A percentile compares a stretch with the other conserved stretches of the same genome.
phyloP scores from a whole-genome alignment of 2,888 invertebrate genomes.

The Cephus pygmeus region DNA sequence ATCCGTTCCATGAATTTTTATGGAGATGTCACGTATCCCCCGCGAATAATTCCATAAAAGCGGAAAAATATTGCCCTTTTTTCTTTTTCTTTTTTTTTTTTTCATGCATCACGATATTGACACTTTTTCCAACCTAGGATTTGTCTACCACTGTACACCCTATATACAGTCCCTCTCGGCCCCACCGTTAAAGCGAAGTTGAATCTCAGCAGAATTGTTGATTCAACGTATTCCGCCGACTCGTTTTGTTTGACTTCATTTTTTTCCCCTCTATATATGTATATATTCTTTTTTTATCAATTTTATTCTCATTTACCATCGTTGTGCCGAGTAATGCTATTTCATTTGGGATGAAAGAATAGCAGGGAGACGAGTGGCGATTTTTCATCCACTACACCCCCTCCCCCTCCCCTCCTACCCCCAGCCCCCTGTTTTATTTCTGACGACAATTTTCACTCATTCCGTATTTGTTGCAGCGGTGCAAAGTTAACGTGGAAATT shows the following conservation, averaged over 20 bases:
- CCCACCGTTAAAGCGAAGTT: slow-evolving; percentile 14
- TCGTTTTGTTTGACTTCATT: neutral
- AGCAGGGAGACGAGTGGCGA: neutral
- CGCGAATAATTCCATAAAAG: neutral
- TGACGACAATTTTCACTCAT: neutral
- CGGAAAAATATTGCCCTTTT: neutral
- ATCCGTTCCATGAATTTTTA: neutral
- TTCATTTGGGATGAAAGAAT: neutral
- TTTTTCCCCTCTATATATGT: neutral
- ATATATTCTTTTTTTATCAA: neutral
- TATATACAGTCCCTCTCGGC: neutral
- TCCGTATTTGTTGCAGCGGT: neutral
- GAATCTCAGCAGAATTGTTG: slow-evolving; percentile 16
- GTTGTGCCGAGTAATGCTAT: neutral
- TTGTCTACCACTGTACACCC: neutral
- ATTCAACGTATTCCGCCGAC: slow-evolving; percentile 18
- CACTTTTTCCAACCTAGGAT: neutral
- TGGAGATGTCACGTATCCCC: neutral
- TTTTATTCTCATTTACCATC: neutral
- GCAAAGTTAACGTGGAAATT: neutral
- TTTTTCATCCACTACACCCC: neutral
- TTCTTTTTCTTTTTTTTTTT: neutral
- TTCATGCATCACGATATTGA: neutral
- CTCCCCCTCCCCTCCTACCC: too few relatives aligned
- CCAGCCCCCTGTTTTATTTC: neutral